Conservation (phyloP, 2,888 invertebrate species). For the Salpingus planirostris region DNA sequence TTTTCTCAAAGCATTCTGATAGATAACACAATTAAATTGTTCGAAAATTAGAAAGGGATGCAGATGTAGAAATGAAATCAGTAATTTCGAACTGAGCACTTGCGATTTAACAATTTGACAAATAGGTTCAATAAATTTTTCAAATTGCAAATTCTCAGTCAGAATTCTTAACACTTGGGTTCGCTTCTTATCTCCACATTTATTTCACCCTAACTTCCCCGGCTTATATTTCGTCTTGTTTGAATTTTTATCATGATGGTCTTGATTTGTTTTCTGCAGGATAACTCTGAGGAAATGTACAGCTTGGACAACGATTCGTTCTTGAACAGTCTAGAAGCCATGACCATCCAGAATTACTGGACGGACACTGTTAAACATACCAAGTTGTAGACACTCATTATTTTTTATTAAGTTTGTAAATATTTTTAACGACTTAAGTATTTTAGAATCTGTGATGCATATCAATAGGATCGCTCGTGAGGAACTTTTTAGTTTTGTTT, state of each 20-base stretch:
- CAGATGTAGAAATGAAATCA: too few relatives aligned
- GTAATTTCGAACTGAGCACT: too few relatives aligned
- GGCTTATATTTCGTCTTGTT: background rate
- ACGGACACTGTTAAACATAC: constrained; percentile 86
- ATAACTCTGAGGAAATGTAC: constrained; percentile 90
- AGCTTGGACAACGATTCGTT: constrained; percentile 91
- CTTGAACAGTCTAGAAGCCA: constrained; percentile 84
- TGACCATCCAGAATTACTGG: constrained; percentile 93
- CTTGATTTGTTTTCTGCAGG: constrained; percentile 49
- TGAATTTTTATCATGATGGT: background rate
- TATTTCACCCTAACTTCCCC: too few relatives aligned
- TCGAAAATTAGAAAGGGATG: too few relatives aligned
- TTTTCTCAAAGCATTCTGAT: too few relatives aligned
- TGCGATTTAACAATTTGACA: too few relatives aligned
- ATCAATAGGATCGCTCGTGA: constrained; percentile 29
- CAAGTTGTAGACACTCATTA: constrained; percentile 54
- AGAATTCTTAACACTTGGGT: too few relatives aligned
- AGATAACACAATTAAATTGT: too few relatives aligned
- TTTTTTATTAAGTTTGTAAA: constrained; percentile 19
- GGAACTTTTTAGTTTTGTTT: constrained; percentile 16
- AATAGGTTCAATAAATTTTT: too few relatives aligned
- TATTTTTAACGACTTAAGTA: constrained; percentile 28
- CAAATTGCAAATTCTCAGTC: too few relatives aligned
- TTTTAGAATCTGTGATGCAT: constrained; percentile 42
- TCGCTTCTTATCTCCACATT: too few relatives aligned